These are phyloP conservation scores for Hemiprocne comata DNA, from an alignment of 2,113 vertebrate species.

Conservation along the genomic window DNA sequence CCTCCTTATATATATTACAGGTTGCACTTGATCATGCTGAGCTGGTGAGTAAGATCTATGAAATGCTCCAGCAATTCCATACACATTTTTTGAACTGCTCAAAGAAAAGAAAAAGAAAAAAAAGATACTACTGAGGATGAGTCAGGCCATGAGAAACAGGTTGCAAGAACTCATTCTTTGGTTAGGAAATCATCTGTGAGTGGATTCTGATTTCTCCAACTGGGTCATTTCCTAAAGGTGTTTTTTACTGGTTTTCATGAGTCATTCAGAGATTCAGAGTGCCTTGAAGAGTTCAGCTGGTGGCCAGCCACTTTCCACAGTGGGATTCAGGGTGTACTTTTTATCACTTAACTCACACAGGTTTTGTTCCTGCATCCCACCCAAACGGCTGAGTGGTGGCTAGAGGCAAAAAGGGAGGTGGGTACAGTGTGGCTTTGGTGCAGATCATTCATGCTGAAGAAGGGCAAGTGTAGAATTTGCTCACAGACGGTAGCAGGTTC, in stretches of 20 bases:
- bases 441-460: neutral
- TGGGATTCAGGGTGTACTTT: neutral
- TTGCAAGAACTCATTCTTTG: neutral
- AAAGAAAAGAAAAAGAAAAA: neutral
- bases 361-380: neutral
- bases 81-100: neutral
- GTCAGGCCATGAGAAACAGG: neutral
- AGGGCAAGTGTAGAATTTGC: neutral
- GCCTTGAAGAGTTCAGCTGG: neutral
- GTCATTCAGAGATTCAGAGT: neutral
- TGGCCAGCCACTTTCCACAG: neutral
- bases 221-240: constrained; percentile 12
- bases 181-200: neutral
- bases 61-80: neutral
- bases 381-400: neutral
- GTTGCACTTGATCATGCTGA: constrained; percentile 19
- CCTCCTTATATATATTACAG: neutral
- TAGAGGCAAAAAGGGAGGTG: neutral
- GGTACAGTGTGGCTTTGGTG: neutral
- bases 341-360: neutral
- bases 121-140: neutral
- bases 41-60: constrained; percentile 17
- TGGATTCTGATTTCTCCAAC: neutral
- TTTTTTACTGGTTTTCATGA: neutral
- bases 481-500: neutral